Evolutionary conservation across 2,113 vertebrate genomes (phyloP), one percentile per base, ranked within the genome.

Genomic region (Urocynchramus pylzowi): DNA sequence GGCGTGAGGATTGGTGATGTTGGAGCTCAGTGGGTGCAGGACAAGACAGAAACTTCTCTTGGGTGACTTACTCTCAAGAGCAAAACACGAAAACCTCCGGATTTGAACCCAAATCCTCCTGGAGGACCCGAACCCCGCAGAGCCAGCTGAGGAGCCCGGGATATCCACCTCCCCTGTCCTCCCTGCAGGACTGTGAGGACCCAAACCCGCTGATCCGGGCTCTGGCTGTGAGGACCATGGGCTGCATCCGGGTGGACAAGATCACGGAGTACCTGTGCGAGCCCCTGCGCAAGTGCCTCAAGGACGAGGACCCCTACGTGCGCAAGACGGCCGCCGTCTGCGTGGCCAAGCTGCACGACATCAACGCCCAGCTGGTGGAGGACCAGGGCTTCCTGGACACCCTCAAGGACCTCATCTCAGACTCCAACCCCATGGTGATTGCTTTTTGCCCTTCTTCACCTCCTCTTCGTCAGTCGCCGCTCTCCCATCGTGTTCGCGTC

Each of bases 341-440:
- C 8, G 99, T 99, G 37, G 99, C 99, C 33, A 99, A 99, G 96
- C 99, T 99, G 5, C 99, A 99, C 2, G 99, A 99, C 94, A 99
- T 99, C 97, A 99, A 99, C 0, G 99, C 99, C 67, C 99, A 99
- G 96, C 97, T 99, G 96, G 99, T 99, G 87, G 99, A 99, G 97
- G 99, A 99, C 97, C 99, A 99, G 92, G 99, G 99, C 80, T 99
- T 99, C 96, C 98, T 99, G 93, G 99, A 99, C 94, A 99, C 99
- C 15, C 98, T 99, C 22, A 99, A 99, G 94, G 99, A 99, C 93
- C 99, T 99, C 80, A 99, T 99, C 96, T 99, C 99, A 0, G 99
- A 99, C 97, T 99, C 99, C 60, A 99, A 99, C 97, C 99, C 99
- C 79, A 99, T 99, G 99, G 99, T 99, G 94, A 98, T 61, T 12